phyloP scores from a whole-genome alignment of 92 coral and sea anemone genomes.

The Epizoanthus illoricatus region DNA sequence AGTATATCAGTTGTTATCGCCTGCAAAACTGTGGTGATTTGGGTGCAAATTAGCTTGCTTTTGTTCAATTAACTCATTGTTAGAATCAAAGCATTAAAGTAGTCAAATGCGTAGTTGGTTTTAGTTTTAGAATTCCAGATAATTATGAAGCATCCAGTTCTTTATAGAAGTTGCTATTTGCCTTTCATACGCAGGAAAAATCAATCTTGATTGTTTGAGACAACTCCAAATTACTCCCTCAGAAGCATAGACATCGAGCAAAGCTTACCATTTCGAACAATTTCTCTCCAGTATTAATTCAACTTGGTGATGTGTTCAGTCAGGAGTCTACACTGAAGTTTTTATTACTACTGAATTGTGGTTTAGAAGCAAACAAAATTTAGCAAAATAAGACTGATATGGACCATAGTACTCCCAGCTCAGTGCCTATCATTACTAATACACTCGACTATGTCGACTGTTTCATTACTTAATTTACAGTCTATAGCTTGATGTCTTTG shows the following conservation, averaged over 20 bases:
- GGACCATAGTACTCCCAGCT: too few relatives aligned
- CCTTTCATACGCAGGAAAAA: background rate
- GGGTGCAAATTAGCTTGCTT: background rate
- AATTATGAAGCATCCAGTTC: background rate
- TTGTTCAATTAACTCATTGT: background rate
- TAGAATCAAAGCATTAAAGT: background rate
- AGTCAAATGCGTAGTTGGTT: background rate
- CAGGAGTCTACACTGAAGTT: background rate
- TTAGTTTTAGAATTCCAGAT: background rate
- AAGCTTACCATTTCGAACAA: background rate
- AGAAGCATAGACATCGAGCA: background rate
- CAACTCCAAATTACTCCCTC: background rate
- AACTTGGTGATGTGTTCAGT: constrained; percentile 17
- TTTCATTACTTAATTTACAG: background rate
- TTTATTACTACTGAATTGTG: background rate
- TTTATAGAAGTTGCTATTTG: background rate
- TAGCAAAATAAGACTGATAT: background rate
- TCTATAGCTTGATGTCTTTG: too few relatives aligned
- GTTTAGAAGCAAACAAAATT: constrained; percentile 2
- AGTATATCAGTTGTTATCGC: background rate
- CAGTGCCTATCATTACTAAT: too few relatives aligned
- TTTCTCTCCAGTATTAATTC: constrained; percentile 9
- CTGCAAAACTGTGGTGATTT: background rate
- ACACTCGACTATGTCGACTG: background rate
- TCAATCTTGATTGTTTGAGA: background rate